These are phyloP conservation scores for Microtus ochrogaster DNA, from an alignment of 2,113 vertebrate species.

Conservation along the genomic window DNA sequence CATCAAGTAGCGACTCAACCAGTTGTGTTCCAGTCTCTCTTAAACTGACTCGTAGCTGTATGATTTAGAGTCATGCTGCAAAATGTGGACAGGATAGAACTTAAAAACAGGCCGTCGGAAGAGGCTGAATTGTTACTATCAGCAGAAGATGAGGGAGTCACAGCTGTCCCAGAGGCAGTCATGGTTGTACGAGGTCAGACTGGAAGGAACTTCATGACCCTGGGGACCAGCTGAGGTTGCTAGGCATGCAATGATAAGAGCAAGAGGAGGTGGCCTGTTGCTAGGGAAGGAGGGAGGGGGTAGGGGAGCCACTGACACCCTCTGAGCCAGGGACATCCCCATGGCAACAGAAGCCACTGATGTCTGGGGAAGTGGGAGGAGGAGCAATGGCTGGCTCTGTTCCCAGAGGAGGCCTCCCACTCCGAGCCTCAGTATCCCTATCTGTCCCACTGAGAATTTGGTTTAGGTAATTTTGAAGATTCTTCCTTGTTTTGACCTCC, in stretches of 20 bases:
- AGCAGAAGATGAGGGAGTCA: neutral
- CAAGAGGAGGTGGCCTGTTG: slow-evolving; percentile 76
- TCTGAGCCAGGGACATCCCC: slow-evolving; percentile 72
- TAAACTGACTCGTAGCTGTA: neutral
- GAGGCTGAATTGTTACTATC: neutral
- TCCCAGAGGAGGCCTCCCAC: slow-evolving; percentile 78
- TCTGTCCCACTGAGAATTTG: slow-evolving; percentile 64
- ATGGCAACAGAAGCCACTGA: slow-evolving; percentile 75
- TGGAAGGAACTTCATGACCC: slow-evolving; percentile 11
- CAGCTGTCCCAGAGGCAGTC: neutral
- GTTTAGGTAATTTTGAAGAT: slow-evolving; percentile 55
- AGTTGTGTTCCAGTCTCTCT: neutral
- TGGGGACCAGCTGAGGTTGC: slow-evolving; percentile 57
- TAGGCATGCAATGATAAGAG: slow-evolving; percentile 66
- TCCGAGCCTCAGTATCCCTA: slow-evolving; percentile 73
- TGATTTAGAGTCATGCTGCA: slow-evolving; percentile 19
- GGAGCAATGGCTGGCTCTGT: slow-evolving; percentile 72
- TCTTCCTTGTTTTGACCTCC: slow-evolving; percentile 61
- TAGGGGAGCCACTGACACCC: slow-evolving; percentile 71
- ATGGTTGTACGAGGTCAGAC: neutral
- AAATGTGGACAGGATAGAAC: neutral
- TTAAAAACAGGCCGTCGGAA: slow-evolving; percentile 1
- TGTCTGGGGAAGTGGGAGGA: slow-evolving; percentile 73
- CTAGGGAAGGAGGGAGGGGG: slow-evolving; percentile 70
- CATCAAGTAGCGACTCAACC: neutral